Conservation (phyloP, 2,888 invertebrate species). For the Netelia virgata region DNA sequence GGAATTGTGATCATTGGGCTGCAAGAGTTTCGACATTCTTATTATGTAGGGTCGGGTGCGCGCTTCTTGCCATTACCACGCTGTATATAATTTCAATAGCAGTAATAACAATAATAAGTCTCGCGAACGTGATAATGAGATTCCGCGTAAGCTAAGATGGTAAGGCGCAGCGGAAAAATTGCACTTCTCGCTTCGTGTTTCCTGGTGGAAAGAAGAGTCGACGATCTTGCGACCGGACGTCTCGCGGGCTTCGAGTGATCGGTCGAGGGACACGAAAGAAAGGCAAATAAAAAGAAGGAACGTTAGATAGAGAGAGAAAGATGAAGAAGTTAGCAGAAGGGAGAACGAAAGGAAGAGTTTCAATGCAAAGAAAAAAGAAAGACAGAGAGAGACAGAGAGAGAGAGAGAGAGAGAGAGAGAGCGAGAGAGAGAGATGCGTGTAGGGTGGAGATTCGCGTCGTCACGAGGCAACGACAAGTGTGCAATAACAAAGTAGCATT, state of each 20-base stretch:
- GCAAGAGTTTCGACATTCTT: not conserved
- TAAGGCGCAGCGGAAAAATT: constrained; percentile 21
- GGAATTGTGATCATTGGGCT: too few species aligned
- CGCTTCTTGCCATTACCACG: constrained; percentile 38
- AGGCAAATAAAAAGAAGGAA: constrained; percentile 11
- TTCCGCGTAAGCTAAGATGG: constrained; percentile 53
- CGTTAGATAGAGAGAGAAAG: constrained; percentile 8
- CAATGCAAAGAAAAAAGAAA: not conserved
- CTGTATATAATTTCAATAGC: constrained; percentile 28
- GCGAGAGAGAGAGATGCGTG: not conserved
- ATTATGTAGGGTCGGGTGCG: constrained; percentile 2
- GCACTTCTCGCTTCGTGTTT: constrained; percentile 63
- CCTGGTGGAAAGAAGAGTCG: constrained; percentile 49
- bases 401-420: not conserved
- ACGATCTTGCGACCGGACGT: constrained; percentile 44
- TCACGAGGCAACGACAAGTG: constrained; percentile 52
- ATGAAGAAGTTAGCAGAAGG: not conserved
- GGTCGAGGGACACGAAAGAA: constrained; percentile 33
- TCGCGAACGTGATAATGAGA: constrained; percentile 66
- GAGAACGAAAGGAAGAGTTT: constrained; percentile 22
- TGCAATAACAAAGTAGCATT: constrained; percentile 60
- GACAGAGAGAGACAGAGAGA: not conserved
- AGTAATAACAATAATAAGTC: constrained; percentile 27
- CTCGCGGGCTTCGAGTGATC: constrained; percentile 33
- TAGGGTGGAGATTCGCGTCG: not conserved